Evolutionary conservation across 2,888 invertebrate genomes (phyloP), one percentile per base, ranked within the genome.

Genomic region (Leucoma salicis): DNA sequence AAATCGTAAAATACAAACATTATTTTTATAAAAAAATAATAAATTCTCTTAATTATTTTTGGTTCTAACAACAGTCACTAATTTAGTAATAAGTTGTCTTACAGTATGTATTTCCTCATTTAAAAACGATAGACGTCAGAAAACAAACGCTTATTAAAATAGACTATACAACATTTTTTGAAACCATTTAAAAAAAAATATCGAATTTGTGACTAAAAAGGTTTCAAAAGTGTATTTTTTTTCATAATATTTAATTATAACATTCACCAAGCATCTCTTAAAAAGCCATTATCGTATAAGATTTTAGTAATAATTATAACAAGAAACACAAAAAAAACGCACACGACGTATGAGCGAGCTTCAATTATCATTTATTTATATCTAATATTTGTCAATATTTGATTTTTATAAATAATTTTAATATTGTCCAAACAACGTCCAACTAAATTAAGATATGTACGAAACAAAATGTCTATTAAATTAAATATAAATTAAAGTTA

Each of bases 191-290:
- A 14, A 42, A 39, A 46, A 42, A 21, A 32, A 41, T 21, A 32
- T 18, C 3, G 34, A 45, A 32, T 53, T 60, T 64, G 58, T 68
- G 63, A 66, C 58, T 41, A 47, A 42, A 50, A 35, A 25, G 6
- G 4, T 33, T 41, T 41, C 16, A 38, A 36, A 44, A 33, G 35
- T 50, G 45, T 57, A 35, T 31, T 36, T 44, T 16, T 29, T 14
- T 51, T 42, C n/a, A n/a, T n/a, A n/a, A n/a, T n/a, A n/a, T n/a
- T n/a, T n/a, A n/a, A n/a, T n/a, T n/a, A n/a, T n/a, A n/a, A n/a
- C n/a, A 48, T 49, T 39, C 16, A 36, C 32, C 43, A 52, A 46
- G 47, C 58, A 50, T 57, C 34, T 55, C 49, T 46, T 39, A 51
- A 21, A 50, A 59, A 60, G 57, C 61, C 50, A 44, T 46, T 57